Base-by-base conservation (phyloP, 2,797 vertebrate species). In the Anomalospiza imberbis region DNA sequence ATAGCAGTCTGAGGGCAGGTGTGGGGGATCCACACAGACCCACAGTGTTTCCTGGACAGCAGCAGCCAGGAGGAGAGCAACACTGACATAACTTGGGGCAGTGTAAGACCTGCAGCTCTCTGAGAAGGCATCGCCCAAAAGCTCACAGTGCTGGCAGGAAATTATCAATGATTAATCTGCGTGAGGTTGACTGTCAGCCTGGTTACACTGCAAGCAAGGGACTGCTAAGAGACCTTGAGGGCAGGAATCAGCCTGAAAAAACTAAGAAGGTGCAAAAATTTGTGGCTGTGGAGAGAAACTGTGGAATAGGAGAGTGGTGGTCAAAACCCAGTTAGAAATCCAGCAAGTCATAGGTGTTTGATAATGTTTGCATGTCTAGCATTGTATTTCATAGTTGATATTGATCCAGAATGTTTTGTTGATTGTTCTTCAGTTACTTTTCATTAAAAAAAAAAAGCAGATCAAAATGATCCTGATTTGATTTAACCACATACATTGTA, bases 1-100 rank as follows among this genome's bases (percentile, higher is more conserved):
- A 47, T 0, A 7, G 1, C 1, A 3, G 26, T 16, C 19, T 44
- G n/a, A 60, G 21, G 14, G 17, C 24, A 26, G 28, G 21, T 10
- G 10, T 25, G 6, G 9, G 48, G 7, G 17, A 54, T 17, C 26
- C 16, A 12, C n/a, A 22, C 25, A 77, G 29, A 3, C 15, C 34
- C 54, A 13, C 10, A 3, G 38, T 5, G 29, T 31, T 45, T 28
- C 40, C 66, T 47, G 36, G 24, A 9, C 12, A 63, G 14, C 21
- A 57, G 38, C 19, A 68, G 20, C 10, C 3, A 17, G 16, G 20
- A 72, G 19, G 6, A 87, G 40, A 62, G 14, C 10, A 58, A 21
- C 57, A 13, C 1, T 29, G 13, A 8, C 1, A 2, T 12, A 63
- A 63, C 7, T 7, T 3, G 1, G 12, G 29, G 58, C 34, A 38